phyloP scores from a whole-genome alignment of 1,140 invertebrate species.

The Telenomus remus region DNA sequence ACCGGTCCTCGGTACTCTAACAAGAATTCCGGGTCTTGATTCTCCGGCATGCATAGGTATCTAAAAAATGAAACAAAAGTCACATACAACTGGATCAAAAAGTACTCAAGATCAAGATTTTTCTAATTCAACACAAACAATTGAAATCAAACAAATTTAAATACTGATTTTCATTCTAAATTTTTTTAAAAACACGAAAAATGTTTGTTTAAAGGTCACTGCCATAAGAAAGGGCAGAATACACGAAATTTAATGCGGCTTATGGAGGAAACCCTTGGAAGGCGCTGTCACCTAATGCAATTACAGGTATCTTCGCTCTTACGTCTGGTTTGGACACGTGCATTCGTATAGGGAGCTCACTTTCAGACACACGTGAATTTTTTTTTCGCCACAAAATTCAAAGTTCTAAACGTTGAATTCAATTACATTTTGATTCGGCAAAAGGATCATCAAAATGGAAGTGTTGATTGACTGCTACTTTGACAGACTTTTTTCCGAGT shows the following conservation, averaged over 20 bases:
- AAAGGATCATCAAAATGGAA: conserved; percentile 76
- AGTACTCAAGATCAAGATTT: too few relatives aligned
- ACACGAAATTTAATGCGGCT: too few relatives aligned
- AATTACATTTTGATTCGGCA: not conserved
- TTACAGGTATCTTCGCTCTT: conserved; percentile 57
- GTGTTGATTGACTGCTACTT: conserved; percentile 82
- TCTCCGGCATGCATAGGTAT: conserved; percentile 86
- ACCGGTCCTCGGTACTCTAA: conserved; percentile 92
- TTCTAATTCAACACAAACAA: not conserved
- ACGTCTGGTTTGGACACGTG: conserved; percentile 33
- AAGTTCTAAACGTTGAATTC: not conserved
- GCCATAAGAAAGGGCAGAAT: conserved; percentile 8
- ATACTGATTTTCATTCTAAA: not conserved
- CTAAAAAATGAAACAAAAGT: conserved; percentile 75
- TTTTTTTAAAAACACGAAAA: not conserved
- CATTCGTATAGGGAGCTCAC: conserved; percentile 58
- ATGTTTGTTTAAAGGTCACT: conserved; percentile 20
- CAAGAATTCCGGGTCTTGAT: conserved; percentile 89
- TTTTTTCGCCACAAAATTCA: not conserved
- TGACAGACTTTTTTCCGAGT: conserved; percentile 79
- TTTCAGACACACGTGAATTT: not conserved
- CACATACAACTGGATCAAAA: too few relatives aligned
- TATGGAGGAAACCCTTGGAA: conserved; percentile 63
- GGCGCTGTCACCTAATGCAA: conserved; percentile 64
- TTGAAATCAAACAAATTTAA: too few relatives aligned